Evolutionary conservation across 2,797 vertebrate genomes (phyloP).

Genomic region (Manis crassicaudata): DNA sequence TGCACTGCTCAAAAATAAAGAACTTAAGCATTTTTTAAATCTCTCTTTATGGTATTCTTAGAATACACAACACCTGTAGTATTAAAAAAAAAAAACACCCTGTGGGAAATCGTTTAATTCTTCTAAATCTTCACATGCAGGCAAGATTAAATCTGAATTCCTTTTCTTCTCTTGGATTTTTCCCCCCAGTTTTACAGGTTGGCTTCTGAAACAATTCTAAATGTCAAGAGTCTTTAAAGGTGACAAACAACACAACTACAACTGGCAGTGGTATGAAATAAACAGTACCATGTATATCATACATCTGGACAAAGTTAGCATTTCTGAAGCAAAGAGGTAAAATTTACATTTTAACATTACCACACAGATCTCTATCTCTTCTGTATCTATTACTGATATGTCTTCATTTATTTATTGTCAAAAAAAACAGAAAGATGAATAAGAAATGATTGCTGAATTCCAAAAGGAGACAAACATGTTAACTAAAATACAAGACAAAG

Average conservation of each 20-base stretch:
- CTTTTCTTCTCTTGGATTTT: neutral
- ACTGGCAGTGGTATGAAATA: neutral
- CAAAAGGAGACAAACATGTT: conserved; percentile 4
- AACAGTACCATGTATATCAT: neutral
- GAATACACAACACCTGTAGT: neutral
- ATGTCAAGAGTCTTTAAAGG: neutral
- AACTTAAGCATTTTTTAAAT: neutral
- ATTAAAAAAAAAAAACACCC: neutral
- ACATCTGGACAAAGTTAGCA: conserved; percentile 21
- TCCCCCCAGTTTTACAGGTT: neutral
- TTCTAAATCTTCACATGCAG: neutral
- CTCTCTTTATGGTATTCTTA: neutral
- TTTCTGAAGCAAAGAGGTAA: conserved; percentile 35
- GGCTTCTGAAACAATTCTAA: conserved; percentile 52
- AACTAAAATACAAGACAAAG: conserved; percentile 13
- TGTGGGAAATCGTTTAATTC: neutral
- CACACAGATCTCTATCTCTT: neutral
- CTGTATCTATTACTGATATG: neutral
- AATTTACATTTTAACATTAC: neutral
- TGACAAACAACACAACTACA: conserved; percentile 11
- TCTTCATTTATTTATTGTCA: neutral
- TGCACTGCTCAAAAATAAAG: neutral
- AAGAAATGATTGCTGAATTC: conserved; percentile 28
- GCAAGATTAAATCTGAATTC: conserved; percentile 14
- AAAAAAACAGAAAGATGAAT: neutral